A percentile compares a stretch with the other conserved stretches of the same genome.
Evolutionary conservation across 2,113 vertebrate species (phyloP).

Genomic region (Nycticebus coucang): DNA sequence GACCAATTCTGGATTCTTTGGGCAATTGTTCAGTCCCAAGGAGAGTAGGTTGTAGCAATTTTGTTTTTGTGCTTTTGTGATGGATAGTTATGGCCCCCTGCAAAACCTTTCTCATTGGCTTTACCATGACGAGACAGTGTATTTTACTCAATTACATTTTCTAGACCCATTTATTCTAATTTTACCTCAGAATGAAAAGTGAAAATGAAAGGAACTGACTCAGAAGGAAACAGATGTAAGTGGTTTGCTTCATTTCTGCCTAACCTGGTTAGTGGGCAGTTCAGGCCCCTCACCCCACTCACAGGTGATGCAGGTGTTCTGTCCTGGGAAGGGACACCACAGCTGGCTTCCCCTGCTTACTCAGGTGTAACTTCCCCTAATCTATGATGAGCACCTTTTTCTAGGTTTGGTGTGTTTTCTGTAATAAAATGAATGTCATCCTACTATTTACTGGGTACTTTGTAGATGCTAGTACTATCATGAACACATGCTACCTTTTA

Average conservation of each 20-base stretch:
- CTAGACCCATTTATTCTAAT: background rate
- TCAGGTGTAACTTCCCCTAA: background rate
- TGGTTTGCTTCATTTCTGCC: background rate
- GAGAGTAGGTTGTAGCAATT: fast-evolving
- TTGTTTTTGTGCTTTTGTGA: background rate
- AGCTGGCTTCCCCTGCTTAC: background rate
- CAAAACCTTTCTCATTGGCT: background rate
- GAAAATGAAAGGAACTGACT: background rate
- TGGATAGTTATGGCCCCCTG: fast-evolving
- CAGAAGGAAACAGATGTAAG: background rate
- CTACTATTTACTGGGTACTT: background rate
- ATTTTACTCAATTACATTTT: background rate
- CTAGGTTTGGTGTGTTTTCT: background rate
- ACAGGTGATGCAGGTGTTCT: fast-evolving
- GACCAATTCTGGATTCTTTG: background rate
- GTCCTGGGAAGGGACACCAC: background rate
- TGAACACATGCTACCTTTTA: background rate
- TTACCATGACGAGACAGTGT: background rate
- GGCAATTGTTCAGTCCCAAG: too few species aligned
- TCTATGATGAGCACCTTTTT: background rate
- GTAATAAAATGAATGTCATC: background rate
- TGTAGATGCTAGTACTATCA: background rate
- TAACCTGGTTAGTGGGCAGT: background rate
- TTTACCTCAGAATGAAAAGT: background rate
- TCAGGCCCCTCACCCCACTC: background rate